Base-by-base conservation (phyloP, 2,888 invertebrate species). In the Rotaria sp. region DNA sequence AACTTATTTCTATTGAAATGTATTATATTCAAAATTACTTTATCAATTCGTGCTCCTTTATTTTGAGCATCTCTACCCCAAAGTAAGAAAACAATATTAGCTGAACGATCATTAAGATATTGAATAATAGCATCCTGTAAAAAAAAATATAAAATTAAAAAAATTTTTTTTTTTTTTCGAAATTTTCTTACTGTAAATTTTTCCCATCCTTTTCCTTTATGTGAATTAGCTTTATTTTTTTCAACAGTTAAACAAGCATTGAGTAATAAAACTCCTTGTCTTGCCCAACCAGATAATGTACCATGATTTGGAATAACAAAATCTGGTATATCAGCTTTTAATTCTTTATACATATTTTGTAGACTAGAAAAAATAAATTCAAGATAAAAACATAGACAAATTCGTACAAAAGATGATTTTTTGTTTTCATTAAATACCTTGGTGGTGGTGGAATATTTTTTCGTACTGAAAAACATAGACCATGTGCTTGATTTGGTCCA, bases 171-270 rank as follows among this genome's bases (percentile, higher is more conserved):
- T 11, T 5, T 45, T 45, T 5, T 45, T 45, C 18, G 15, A 26
- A 5, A 80, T 7, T 24, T 10, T 18, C 18, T 30, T 50, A 52
- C 84, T 1, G 84, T 84, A 26, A 84, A 84, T 45, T 21, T 84
- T 52, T 84, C 84, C 84, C 84, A 84, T 52, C 84, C 84, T 84
- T 84, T 50, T 30, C 38, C 52, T 84, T 35, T 48, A 55, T 84
- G 84, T 10, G 84, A 84, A 84, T 84, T 84, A 3, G 84, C 52
- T 55, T n/a, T 48, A 55, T 35, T 52, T 52, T 35, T 30, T 84
- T 55, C 35, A 13, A 84, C 84, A 15, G 84, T 55, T 52, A 84
- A 84, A 52, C 84, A 84, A 84, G 84, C 30, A 55, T 84, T 84
- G 13, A 84, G 38, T 38, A 84, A 84, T 84, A 84, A 38, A 38